Conservation (phyloP, 92 coral and sea anemone species). For the Plumapathes pennacea region DNA sequence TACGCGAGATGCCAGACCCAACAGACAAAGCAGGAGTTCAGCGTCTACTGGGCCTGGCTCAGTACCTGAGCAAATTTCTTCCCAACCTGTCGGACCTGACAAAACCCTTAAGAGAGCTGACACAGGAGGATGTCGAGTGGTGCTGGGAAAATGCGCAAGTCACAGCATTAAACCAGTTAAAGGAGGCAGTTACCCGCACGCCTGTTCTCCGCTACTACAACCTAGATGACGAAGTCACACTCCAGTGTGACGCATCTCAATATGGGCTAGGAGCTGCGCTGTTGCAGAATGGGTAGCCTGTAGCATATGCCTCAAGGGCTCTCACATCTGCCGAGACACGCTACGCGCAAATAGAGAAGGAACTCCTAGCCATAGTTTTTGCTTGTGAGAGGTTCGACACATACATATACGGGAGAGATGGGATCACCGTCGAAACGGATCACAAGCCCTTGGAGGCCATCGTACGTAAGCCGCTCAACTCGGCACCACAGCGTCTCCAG, state of each 20-base stretch:
- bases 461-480: neutral
- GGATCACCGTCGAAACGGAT: slow-evolving; percentile 6
- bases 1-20: slow-evolving; percentile 7
- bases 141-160: neutral
- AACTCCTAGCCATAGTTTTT: slow-evolving; percentile 5
- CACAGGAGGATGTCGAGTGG: slow-evolving; percentile 5
- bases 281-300: slow-evolving; percentile 5
- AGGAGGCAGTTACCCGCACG: neutral
- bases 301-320: slow-evolving; percentile 3
- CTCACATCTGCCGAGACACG: neutral
- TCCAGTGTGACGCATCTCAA: slow-evolving; percentile 6
- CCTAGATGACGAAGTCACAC: neutral
- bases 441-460: slow-evolving; percentile 3
- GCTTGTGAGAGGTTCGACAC: slow-evolving; percentile 8
- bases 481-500: slow-evolving; percentile 4
- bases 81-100: slow-evolving; percentile 2
- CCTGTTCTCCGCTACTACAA: slow-evolving; percentile 3
- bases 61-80: slow-evolving; percentile 2
- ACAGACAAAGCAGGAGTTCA: neutral
- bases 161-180: slow-evolving; percentile 3
- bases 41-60: neutral
- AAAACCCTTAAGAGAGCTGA: slow-evolving; percentile 4
- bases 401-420: slow-evolving; percentile 4
- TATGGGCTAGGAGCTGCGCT: slow-evolving; percentile 1
- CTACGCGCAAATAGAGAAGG: slow-evolving; percentile 6